Percentiles rank a stretch among this genome's conserved stretches.
Evolutionary conservation across 2,888 invertebrate genomes (phyloP).

Genomic region (Frankliniella fusca): DNA sequence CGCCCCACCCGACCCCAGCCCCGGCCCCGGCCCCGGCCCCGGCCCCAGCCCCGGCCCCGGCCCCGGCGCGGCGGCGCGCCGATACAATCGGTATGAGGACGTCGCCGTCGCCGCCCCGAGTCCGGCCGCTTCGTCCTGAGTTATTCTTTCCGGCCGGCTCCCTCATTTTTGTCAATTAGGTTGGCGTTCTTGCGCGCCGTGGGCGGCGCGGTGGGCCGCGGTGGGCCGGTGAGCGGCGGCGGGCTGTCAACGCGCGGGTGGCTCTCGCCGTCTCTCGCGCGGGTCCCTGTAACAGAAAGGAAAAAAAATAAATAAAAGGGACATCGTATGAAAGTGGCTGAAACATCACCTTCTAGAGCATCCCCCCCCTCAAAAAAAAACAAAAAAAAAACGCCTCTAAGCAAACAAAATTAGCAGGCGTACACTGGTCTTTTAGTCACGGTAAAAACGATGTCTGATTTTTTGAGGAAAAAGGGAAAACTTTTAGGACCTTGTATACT

Average conservation of each 20-base stretch:
- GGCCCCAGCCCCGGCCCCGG: background rate
- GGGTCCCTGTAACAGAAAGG: too few species aligned
- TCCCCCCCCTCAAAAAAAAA: too few species aligned
- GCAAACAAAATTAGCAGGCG: too few species aligned
- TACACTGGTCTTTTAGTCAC: too few species aligned
- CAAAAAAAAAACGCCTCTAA: too few species aligned
- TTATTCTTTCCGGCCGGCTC: background rate
- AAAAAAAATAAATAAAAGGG: too few species aligned
- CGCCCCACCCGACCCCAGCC: background rate
- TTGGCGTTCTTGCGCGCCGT: background rate
- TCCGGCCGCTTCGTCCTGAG: background rate
- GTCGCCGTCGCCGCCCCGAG: background rate
- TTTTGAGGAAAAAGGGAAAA: too few species aligned
- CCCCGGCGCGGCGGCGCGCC: background rate
- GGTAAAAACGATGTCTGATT: too few species aligned
- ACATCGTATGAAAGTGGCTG: too few species aligned
- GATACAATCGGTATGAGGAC: background rate
- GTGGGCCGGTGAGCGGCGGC: background rate
- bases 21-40: background rate
- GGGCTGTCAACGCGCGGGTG: background rate
- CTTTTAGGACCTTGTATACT: too few species aligned
- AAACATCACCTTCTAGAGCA: too few species aligned
- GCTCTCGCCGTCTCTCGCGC: too few species aligned
- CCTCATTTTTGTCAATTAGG: constrained; percentile 22
- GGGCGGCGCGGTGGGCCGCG: background rate